Evolutionary conservation across 2,797 vertebrate species (phyloP).

Genomic region (Sebastolobus alascanus): DNA sequence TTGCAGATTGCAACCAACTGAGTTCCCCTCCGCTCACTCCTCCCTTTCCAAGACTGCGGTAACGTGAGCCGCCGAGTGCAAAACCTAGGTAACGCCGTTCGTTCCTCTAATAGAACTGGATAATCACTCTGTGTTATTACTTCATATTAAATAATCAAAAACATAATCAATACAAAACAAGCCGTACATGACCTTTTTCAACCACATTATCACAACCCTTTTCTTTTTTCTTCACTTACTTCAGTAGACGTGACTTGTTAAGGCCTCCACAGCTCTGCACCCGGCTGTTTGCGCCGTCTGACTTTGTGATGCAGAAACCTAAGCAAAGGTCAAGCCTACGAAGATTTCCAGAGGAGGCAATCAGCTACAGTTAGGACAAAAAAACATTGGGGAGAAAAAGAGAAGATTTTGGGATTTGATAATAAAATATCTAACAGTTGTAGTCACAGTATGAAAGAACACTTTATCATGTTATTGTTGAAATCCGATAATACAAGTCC

Average conservation of each 20-base stretch:
- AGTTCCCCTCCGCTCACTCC: too few species aligned
- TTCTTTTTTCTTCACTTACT: not conserved
- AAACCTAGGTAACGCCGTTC: too few species aligned
- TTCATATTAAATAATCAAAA: too few species aligned
- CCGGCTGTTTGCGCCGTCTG: not conserved
- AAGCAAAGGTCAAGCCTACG: not conserved
- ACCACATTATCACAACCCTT: not conserved
- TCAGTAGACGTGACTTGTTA: not conserved
- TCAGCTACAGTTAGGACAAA: not conserved
- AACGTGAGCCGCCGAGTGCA: too few species aligned
- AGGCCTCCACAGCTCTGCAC: not conserved
- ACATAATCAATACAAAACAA: too few species aligned
- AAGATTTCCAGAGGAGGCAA: not conserved
- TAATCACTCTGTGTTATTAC: too few species aligned
- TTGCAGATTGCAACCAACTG: too few species aligned
- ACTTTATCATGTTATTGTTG: not conserved
- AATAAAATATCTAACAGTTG: not conserved
- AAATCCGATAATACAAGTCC: not conserved
- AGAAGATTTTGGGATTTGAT: not conserved
- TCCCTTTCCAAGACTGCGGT: too few species aligned
- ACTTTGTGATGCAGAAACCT: not conserved
- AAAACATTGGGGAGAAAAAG: not conserved
- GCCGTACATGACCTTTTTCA: too few species aligned
- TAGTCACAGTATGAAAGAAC: not conserved
- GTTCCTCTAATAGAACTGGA: too few species aligned